phyloP scores from a whole-genome alignment of 2,113 vertebrate species.

The Myxocyprinus asiaticus region DNA sequence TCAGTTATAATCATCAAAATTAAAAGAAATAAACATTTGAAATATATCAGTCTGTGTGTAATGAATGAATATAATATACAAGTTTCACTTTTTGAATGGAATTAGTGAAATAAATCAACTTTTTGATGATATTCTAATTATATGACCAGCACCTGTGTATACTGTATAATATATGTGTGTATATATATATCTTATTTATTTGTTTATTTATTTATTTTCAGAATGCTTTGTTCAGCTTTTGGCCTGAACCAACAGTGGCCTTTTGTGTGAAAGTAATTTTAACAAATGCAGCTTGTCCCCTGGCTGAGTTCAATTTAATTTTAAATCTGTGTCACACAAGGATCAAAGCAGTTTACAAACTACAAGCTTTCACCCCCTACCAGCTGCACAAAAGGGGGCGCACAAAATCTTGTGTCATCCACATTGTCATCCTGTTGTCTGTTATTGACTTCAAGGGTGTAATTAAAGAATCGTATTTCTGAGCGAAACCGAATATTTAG shows the following conservation, averaged over 20 bases:
- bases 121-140: too few relatives aligned
- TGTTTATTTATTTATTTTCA: not conserved
- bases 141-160: too few relatives aligned
- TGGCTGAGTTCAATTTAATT: not conserved
- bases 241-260: not conserved
- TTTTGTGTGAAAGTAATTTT: not conserved
- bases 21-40: too few relatives aligned
- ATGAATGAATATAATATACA: too few relatives aligned
- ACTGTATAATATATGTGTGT: too few relatives aligned
- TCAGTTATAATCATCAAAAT: too few relatives aligned
- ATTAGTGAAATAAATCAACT: too few relatives aligned
- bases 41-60: too few relatives aligned
- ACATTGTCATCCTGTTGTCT: not conserved
- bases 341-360: conserved; percentile 13
- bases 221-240: not conserved
- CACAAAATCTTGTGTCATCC: conserved; percentile 8
- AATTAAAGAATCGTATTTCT: not conserved
- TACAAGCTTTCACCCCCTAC: not conserved
- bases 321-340: conserved; percentile 13
- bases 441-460: not conserved
- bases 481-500: too few relatives aligned
- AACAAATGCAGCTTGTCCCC: not conserved
- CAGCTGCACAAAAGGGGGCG: not conserved
- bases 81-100: too few relatives aligned
- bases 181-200: too few relatives aligned